Evolutionary conservation across 2,797 vertebrate genomes (phyloP).

Genomic region (Xenops minutus): DNA sequence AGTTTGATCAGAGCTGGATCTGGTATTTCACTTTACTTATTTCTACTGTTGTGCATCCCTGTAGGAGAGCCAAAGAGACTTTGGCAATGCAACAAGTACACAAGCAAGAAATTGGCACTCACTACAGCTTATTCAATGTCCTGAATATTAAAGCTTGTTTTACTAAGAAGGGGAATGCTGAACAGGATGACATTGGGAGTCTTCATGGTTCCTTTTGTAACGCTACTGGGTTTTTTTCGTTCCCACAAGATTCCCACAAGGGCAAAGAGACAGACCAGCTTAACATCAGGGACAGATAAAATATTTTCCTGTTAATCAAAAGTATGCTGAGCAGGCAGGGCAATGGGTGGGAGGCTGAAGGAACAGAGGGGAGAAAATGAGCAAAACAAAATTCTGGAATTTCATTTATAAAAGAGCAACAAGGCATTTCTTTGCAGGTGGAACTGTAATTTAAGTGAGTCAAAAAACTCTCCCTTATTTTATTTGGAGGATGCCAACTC

Average conservation of each 20-base stretch:
- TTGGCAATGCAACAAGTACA: slow-evolving; percentile 42
- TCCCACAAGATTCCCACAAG: slow-evolving; percentile 14
- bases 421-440: neutral
- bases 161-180: slow-evolving; percentile 13
- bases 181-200: neutral
- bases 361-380: neutral
- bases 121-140: slow-evolving; percentile 24
- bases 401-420: neutral
- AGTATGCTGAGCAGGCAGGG: neutral
- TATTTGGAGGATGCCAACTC: neutral
- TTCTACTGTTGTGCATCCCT: slow-evolving; percentile 58
- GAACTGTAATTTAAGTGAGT: neutral
- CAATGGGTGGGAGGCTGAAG: neutral
- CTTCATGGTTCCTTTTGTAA: slow-evolving; percentile 10
- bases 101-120: slow-evolving; percentile 3
- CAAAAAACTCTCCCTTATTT: neutral
- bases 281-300: neutral
- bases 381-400: neutral
- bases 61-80: slow-evolving; percentile 49
- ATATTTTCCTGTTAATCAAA: neutral
- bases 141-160: slow-evolving; percentile 26
- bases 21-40: slow-evolving; percentile 42
- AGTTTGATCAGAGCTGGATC: slow-evolving; percentile 26
- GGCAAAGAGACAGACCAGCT: neutral
- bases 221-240: neutral